Conservation (phyloP, 2,797 vertebrate species). For the Hippocampus kuda region DNA sequence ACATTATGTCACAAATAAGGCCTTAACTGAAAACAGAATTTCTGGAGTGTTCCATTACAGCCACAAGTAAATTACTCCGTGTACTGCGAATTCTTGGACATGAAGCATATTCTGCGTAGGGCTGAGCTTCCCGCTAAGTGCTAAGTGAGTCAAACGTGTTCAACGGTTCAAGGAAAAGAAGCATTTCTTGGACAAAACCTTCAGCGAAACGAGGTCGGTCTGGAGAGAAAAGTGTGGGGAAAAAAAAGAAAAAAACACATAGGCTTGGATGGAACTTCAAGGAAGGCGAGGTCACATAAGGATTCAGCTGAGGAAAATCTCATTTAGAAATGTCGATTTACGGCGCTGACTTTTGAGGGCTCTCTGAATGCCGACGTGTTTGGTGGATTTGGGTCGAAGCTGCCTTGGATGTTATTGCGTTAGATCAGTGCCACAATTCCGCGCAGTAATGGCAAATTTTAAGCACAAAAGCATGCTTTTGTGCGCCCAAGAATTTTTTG, state of each 20-base stretch:
- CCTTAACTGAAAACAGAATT: conserved; percentile 34
- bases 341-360: conserved; percentile 13
- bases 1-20: conserved; percentile 25
- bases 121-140: background rate
- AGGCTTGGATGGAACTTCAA: conserved; percentile 33
- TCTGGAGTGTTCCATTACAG: conserved; percentile 10
- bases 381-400: conserved; percentile 5
- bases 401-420: background rate
- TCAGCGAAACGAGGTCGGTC: conserved; percentile 25
- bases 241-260: conserved; percentile 12
- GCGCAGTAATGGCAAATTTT: too few species aligned
- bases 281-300: conserved; percentile 32
- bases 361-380: background rate
- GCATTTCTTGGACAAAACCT: conserved; percentile 22
- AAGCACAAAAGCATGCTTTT: too few species aligned
- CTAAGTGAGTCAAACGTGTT: conserved; percentile 19
- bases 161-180: conserved; percentile 32
- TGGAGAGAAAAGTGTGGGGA: conserved; percentile 21
- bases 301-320: conserved; percentile 27
- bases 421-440: too few species aligned
- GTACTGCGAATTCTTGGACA: conserved; percentile 25
- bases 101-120: conserved; percentile 21
- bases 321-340: conserved; percentile 31
- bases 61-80: conserved; percentile 3
- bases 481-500: too few species aligned